Evolutionary conservation across 1,140 invertebrate species (phyloP).

Genomic region (Camponotus floridanus): DNA sequence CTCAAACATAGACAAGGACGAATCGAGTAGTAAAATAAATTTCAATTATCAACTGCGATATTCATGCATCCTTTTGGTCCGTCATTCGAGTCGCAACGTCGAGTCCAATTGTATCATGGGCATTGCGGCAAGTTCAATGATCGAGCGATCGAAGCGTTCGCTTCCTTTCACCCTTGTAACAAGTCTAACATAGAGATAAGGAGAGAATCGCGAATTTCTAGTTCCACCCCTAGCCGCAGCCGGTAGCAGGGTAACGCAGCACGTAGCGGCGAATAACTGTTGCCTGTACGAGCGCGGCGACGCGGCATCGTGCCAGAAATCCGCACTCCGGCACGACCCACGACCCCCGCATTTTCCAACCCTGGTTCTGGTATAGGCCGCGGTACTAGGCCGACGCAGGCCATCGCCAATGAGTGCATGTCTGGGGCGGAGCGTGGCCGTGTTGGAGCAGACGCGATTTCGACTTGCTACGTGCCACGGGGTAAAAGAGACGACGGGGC

Average conservation of each 20-base stretch:
- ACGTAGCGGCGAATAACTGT: conserved; percentile 79
- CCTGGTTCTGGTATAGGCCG: conserved; percentile 83
- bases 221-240: conserved; percentile 68
- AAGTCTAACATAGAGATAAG: conserved; percentile 20
- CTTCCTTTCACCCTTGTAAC: conserved; percentile 4
- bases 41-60: not conserved
- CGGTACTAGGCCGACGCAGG: conserved; percentile 84
- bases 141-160: not conserved
- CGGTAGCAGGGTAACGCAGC: conserved; percentile 63
- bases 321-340: conserved; percentile 73
- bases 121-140: not conserved
- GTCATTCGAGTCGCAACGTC: not conserved
- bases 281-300: conserved; percentile 81
- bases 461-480: conserved; percentile 69
- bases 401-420: conserved; percentile 85
- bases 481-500: conserved; percentile 41
- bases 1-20: not conserved
- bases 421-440: conserved; percentile 82
- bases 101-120: not conserved
- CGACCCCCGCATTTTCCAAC: conserved; percentile 78
- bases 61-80: not conserved
- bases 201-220: conserved; percentile 39
- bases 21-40: not conserved
- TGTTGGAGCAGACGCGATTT: conserved; percentile 78
- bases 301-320: conserved; percentile 84